These are phyloP conservation scores for Synergus laeviventris DNA, from an alignment of 2,888 invertebrate genomes.

Conservation along the genomic window DNA sequence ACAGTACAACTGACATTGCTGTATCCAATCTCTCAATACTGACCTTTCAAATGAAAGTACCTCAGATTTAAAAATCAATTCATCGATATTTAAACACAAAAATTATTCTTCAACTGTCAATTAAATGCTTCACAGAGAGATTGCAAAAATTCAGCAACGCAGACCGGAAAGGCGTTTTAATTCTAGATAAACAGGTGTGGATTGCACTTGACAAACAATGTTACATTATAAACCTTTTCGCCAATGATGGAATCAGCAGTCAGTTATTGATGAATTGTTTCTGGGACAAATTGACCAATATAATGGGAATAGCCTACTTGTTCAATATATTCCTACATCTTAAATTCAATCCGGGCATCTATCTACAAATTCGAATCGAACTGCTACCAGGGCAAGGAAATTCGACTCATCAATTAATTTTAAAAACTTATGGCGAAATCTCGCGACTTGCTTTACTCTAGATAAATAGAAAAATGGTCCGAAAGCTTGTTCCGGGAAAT, in stretches of 20 bases:
- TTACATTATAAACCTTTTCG: background rate
- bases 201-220: conserved; percentile 28
- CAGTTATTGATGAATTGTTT: background rate
- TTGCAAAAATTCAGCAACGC: conserved; percentile 43
- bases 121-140: conserved; percentile 2
- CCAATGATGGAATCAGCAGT: background rate
- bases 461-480: conserved; percentile 55
- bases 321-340: background rate
- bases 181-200: conserved; percentile 46
- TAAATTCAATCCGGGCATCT: background rate
- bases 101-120: background rate
- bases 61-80: background rate
- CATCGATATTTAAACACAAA: background rate
- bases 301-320: background rate
- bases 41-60: background rate
- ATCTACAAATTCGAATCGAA: background rate
- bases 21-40: conserved; percentile 20
- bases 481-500: conserved; percentile 45
- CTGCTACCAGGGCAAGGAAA: background rate
- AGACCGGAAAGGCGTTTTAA: conserved; percentile 43
- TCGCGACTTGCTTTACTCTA: conserved; percentile 34
- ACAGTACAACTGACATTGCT: conserved; percentile 61
- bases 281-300: conserved; percentile 1
- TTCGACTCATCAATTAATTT: conserved; percentile 23
- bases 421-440: conserved; percentile 30